Evolutionary conservation across 2,113 vertebrate species (phyloP).

Genomic region (Periophthalmodon schlosseri): DNA sequence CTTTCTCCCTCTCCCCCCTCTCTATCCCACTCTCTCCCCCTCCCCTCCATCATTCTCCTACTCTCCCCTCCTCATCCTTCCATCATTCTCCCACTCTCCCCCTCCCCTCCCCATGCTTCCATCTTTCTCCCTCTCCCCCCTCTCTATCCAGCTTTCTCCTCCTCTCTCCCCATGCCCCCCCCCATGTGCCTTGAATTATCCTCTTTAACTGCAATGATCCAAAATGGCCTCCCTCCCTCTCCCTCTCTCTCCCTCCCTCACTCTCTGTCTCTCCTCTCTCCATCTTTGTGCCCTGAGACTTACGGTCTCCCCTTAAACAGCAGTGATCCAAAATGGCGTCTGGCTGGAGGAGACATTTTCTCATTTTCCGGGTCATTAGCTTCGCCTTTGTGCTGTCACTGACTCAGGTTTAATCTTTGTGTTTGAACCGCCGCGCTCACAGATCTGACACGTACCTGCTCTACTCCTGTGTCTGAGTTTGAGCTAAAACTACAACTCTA

Average conservation of each 20-base stretch:
- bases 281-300: not conserved
- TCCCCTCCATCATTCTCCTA: constrained; percentile 13
- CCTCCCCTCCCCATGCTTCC: too few relatives aligned
- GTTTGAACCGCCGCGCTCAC: constrained; percentile 11
- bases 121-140: not conserved
- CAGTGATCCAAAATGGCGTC: constrained; percentile 25
- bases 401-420: constrained; percentile 6
- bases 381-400: constrained; percentile 57
- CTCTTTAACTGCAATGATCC: not conserved
- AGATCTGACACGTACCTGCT: not conserved
- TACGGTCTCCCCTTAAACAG: not conserved
- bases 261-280: not conserved
- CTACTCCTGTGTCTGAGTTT: constrained; percentile 5
- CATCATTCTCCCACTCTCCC: not conserved
- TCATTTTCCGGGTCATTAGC: constrained; percentile 80
- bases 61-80: not conserved
- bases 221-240: not conserved
- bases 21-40: not conserved
- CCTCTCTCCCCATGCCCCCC: too few relatives aligned
- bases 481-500: not conserved
- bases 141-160: not conserved
- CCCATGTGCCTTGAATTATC: not conserved
- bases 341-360: constrained; percentile 61
- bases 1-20: constrained; percentile 25
- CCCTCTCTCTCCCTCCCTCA: too few relatives aligned